Conservation (phyloP, 1,140 invertebrate species). For the Ridgeia piscesae region DNA sequence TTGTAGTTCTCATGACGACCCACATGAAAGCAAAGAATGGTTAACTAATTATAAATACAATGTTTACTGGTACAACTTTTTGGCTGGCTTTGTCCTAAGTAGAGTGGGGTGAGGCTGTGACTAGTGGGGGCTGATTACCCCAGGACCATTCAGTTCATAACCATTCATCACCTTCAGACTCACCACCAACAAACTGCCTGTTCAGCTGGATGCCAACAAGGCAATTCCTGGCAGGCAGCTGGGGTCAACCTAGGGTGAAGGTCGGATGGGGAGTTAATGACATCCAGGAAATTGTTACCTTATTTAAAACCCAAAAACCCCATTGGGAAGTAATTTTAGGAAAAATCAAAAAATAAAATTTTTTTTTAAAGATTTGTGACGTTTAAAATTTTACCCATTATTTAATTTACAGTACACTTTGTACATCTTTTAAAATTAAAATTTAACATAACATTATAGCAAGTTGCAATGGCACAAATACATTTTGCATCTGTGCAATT, state of each 20-base stretch:
- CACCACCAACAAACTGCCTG: neutral
- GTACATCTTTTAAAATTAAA: too few relatives aligned
- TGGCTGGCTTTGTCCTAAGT: neutral
- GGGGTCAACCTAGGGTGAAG: neutral
- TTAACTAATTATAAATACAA: neutral
- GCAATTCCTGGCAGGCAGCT: neutral
- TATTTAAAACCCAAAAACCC: neutral
- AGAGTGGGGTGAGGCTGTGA: neutral
- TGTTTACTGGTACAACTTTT: neutral
- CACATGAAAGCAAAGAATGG: neutral
- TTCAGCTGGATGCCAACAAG: neutral
- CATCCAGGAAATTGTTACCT: neutral
- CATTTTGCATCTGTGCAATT: too few relatives aligned
- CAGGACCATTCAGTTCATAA: neutral
- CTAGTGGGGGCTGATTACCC: neutral
- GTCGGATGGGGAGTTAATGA: neutral
- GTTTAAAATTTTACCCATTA: too few relatives aligned
- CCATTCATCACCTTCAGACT: neutral
- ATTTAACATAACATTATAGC: too few relatives aligned
- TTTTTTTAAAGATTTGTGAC: too few relatives aligned
- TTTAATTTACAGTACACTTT: too few relatives aligned
- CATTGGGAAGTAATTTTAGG: too few relatives aligned
- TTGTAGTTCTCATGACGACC: neutral
- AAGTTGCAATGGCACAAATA: too few relatives aligned
- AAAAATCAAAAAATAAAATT: too few relatives aligned